Conservation (phyloP, 2,113 vertebrate genomes). For the mouse (Mus musculus) region DNA sequence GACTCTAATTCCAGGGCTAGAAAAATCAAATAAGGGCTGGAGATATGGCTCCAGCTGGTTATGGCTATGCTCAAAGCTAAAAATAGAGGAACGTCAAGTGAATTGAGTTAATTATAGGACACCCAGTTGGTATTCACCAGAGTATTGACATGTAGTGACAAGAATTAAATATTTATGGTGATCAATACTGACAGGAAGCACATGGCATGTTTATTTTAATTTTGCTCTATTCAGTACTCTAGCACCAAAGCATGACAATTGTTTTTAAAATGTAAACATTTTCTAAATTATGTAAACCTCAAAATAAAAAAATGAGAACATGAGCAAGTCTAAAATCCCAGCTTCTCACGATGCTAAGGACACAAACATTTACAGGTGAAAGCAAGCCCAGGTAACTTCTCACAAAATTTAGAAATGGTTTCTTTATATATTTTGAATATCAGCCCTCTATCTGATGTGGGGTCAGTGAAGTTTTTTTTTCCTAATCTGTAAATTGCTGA, state of each 20-base stretch:
- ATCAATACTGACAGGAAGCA: neutral
- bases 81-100: neutral
- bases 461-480: too few relatives aligned
- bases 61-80: too few relatives aligned
- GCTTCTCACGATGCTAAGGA: neutral
- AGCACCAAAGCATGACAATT: neutral
- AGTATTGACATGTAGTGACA: neutral
- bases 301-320: conserved; percentile 32
- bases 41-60: too few relatives aligned
- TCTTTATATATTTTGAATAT: too few relatives aligned
- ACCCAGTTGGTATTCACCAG: neutral
- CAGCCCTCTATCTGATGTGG: too few relatives aligned
- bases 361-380: too few relatives aligned
- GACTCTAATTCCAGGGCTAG: neutral
- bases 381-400: too few relatives aligned
- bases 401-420: neutral
- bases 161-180: neutral
- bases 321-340: neutral
- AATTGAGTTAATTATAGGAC: neutral
- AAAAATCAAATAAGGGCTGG: neutral
- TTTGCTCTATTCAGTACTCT: neutral
- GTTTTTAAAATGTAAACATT: neutral
- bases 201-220: neutral
- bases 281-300: neutral
- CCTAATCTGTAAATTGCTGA: too few relatives aligned